These are phyloP conservation scores for Myodes glareolus DNA, from an alignment of 2,113 vertebrate genomes.

Conservation along the genomic window DNA sequence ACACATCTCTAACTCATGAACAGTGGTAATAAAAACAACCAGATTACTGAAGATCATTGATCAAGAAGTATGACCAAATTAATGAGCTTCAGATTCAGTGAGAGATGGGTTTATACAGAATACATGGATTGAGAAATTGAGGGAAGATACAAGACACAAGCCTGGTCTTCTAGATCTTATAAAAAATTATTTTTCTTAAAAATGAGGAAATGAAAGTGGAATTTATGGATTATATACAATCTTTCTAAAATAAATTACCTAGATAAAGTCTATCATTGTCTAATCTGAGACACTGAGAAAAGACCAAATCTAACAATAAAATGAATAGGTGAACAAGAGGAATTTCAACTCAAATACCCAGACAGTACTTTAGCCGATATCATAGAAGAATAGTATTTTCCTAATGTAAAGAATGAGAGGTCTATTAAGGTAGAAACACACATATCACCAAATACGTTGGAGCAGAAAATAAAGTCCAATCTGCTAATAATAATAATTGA, in stretches of 20 bases:
- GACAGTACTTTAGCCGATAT: no score
- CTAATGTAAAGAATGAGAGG: no score
- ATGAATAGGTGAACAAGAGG: no score
- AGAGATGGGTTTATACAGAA: neutral
- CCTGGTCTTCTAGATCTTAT: neutral
- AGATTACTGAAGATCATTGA: neutral
- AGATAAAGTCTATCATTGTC: neutral
- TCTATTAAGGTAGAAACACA: no score
- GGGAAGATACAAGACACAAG: neutral
- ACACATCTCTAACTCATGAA: accelerated
- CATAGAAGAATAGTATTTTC: no score
- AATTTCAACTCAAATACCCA: no score
- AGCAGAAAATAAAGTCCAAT: no score
- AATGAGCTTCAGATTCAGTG: neutral
- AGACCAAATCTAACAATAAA: no score
- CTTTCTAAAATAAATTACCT: neutral
- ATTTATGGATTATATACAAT: neutral
- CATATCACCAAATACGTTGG: no score
- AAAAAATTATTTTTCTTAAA: neutral
- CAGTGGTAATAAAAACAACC: no score
- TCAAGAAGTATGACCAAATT: neutral
- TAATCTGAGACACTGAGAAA: no score
- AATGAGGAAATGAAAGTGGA: neutral
- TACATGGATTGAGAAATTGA: neutral
- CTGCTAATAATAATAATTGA: no score